Conservation (phyloP, 2,888 invertebrate genomes). For the Platynereis dumerilii region DNA sequence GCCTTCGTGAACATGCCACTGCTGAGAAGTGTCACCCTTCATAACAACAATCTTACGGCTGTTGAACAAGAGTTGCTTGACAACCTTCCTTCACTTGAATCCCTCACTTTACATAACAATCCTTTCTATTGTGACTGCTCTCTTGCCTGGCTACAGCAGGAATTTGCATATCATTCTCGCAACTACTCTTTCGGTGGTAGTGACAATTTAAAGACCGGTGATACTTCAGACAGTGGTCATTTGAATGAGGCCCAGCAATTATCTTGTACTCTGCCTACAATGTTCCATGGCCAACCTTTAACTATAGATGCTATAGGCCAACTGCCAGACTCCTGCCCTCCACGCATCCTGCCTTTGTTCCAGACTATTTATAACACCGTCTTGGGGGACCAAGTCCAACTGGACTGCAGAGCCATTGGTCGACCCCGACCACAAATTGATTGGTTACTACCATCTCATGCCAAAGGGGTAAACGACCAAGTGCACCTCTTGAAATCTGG, state of each 20-base stretch:
- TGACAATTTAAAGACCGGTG: no score
- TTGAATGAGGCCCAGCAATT: no score
- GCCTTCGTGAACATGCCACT: slow-evolving; percentile 60
- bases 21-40: slow-evolving; percentile 79
- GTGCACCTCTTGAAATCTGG: slow-evolving; percentile 22
- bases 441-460: slow-evolving; percentile 31
- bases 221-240: no score
- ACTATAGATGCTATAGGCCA: background rate
- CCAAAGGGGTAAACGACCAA: slow-evolving; percentile 7
- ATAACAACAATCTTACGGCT: slow-evolving; percentile 67
- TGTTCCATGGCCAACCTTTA: background rate
- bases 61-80: slow-evolving; percentile 53
- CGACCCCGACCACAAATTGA: slow-evolving; percentile 32
- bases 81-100: slow-evolving; percentile 49
- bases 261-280: slow-evolving; percentile 7
- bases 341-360: slow-evolving; percentile 32
- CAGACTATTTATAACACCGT: slow-evolving; percentile 12
- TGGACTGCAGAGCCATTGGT: slow-evolving; percentile 35
- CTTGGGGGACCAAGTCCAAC: slow-evolving; percentile 26
- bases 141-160: slow-evolving; percentile 41
- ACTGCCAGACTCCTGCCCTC: slow-evolving; percentile 26
- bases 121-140: slow-evolving; percentile 65
- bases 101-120: slow-evolving; percentile 62
- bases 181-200: slow-evolving; percentile 12
- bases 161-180: slow-evolving; percentile 1